Evolutionary conservation across 2,113 vertebrate species (phyloP), one percentile per base, ranked within the genome.

Genomic region (Meriones unguiculatus): DNA sequence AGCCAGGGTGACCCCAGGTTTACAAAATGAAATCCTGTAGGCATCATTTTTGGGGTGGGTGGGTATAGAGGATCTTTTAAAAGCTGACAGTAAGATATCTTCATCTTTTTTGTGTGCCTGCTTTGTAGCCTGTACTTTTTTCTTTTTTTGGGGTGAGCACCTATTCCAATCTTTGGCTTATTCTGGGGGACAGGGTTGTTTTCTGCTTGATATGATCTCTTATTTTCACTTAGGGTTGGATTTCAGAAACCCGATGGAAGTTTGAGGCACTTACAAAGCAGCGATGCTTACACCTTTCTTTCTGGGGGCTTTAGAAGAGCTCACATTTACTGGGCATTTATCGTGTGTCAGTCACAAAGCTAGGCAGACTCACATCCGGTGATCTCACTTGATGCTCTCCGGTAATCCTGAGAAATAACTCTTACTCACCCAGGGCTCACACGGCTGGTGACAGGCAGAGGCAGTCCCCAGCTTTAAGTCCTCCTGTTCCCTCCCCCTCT

Each of bases 251-350:
- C 38, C 62, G 38, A 38, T 80, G n/a, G 67, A 94, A 57, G 15
- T 78, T 88, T 78, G 38, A 95, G 41, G 62, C 78, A 57, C 46
- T 64, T 62, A 64, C 70, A 73, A 87, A 92, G 65, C 25, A 32
- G 76, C 62, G 54, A 24, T 24, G 14, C 25, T 73, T 28, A n/a
- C 54, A 75, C n/a, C 81, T 96, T 93, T 50, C 38, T 92, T 92
- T 91, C 75, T 67, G 75, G 20, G 35, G 41, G 12, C 50, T 80
- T 57, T 65, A 90, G 75, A n/a, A 69, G 64, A 95, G 80, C 87
- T 85, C 76, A 62, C 9, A 22, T 25, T 95, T 95, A 30, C 18
- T n/a, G 93, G 54, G 28, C 54, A 12, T 92, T 96, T 96, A 86
- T 87, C 87, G 22, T 62, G 64, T 90, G 85, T 70, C 93, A 73